Evolutionary conservation across 1,140 invertebrate species (phyloP), one percentile per base, ranked within the genome.

Genomic region (Drosophila nannoptera): DNA sequence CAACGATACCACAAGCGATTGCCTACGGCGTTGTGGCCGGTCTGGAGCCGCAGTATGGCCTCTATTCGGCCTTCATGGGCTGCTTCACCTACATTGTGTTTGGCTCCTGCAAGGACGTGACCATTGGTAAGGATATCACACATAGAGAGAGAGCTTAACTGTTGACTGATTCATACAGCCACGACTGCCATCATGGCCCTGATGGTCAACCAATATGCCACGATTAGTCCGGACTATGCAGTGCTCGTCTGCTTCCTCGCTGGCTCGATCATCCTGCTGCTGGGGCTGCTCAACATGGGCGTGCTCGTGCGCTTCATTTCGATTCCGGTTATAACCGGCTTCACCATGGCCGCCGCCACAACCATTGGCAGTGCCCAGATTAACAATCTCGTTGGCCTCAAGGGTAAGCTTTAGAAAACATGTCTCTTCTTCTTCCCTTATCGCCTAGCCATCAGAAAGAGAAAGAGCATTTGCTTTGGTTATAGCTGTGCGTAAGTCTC

Each of bases 241-340:
- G 92, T 97, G 9, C 88, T 98, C 2, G 90, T 96, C 2, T 93
- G 94, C 29, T 96, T 98, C 75, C 82, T 97, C 8, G 93, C 93
- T 40, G 97, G 97, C 11, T 90, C 93, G 66, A 91, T 97, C 7
- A 93, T 95, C 63, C 89, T 96, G 4, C 8, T 94, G 0, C 92
- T 97, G 81, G 96, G 96, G 2, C 73, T 97, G 43, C 90, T 97
- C 22, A 94, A 97, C 81, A 91, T 98, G 87, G 97, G 97, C 55
- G 97, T 97, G 87, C 84, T 98, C 36, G 93, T 98, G 36, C 94
- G 97, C 72, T 97, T 97, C 83, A 97, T 98, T 75, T 97, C 96
- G 0, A 92, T 94, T 72, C 96, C 97, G 7, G 96, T 98, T 0
- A 97, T 97, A 61, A 94, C 93, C 62, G 96, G 96, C 5, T 98